These are phyloP conservation scores for Uromys caudimaculatus DNA, from an alignment of 2,797 vertebrate genomes.

Conservation along the genomic window DNA sequence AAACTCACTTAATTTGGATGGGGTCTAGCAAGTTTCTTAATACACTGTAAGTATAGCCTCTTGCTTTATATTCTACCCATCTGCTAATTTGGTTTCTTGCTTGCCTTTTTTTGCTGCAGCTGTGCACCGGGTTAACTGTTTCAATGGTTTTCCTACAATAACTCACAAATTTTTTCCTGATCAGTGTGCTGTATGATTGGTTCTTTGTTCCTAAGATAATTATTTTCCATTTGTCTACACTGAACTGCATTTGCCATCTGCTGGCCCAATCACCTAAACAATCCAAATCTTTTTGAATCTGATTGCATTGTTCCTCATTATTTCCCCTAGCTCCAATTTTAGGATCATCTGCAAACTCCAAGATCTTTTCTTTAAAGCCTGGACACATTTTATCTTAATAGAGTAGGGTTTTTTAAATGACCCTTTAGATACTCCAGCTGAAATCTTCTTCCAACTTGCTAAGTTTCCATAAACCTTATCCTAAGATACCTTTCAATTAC, in stretches of 20 bases:
- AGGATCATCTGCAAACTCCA: slow-evolving; percentile 85
- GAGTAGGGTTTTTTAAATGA: slow-evolving; percentile 59
- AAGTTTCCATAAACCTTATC: slow-evolving; percentile 78
- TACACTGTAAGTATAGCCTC: slow-evolving; percentile 78
- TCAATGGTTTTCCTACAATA: slow-evolving; percentile 88
- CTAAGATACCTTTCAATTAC: slow-evolving; percentile 69
- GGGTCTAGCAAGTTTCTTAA: slow-evolving; percentile 82
- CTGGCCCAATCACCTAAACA: slow-evolving; percentile 86
- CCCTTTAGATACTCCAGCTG: slow-evolving; percentile 70
- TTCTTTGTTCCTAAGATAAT: slow-evolving; percentile 90
- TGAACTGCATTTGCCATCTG: slow-evolving; percentile 88
- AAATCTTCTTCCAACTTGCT: slow-evolving; percentile 69
- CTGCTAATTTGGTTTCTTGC: slow-evolving; percentile 84
- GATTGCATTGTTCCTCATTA: slow-evolving; percentile 84
- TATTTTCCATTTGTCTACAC: slow-evolving; percentile 91
- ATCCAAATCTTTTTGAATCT: slow-evolving; percentile 84
- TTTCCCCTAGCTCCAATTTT: slow-evolving; percentile 83
- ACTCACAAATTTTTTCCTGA: slow-evolving; percentile 91
- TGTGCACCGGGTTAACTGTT: slow-evolving; percentile 85
- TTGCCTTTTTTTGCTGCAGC: slow-evolving; percentile 85
- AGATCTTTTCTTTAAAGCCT: slow-evolving; percentile 83
- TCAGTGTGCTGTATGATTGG: slow-evolving; percentile 89
- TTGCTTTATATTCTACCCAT: slow-evolving; percentile 84
- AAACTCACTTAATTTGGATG: slow-evolving; percentile 71
- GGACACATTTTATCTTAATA: slow-evolving; percentile 82